phyloP scores from a whole-genome alignment of 2,113 vertebrate species.

The Mola mola region DNA sequence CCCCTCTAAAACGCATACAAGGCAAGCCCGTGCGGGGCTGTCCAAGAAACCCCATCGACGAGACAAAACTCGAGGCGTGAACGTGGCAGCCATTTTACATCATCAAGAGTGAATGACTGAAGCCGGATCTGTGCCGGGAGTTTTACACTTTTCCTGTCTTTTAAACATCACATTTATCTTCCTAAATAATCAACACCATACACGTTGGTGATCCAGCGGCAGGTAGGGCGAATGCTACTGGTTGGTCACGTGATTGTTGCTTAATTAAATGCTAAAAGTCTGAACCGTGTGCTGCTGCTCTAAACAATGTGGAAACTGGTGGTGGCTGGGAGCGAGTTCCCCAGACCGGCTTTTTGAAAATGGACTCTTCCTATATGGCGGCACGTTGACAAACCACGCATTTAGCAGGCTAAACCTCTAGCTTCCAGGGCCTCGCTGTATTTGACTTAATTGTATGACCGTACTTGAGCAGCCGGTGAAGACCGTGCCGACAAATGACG shows the following conservation, averaged over 20 bases:
- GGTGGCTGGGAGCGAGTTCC: constrained; percentile 77
- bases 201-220: constrained; percentile 79
- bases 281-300: constrained; percentile 69
- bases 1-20: constrained; percentile 73
- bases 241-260: constrained; percentile 51
- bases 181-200: constrained; percentile 76
- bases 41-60: constrained; percentile 87
- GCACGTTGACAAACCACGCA: constrained; percentile 79
- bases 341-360: constrained; percentile 87
- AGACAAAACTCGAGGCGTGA: constrained; percentile 87
- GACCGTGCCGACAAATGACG: constrained; percentile 34
- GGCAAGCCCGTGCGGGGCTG: constrained; percentile 80
- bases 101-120: constrained; percentile 91
- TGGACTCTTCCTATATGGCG: constrained; percentile 85
- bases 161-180: constrained; percentile 81
- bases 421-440: constrained; percentile 36
- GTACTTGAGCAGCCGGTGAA: not conserved
- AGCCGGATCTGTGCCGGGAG: constrained; percentile 89
- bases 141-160: constrained; percentile 84
- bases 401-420: constrained; percentile 46
- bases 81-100: constrained; percentile 97
- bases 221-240: constrained; percentile 80
- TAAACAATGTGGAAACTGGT: constrained; percentile 82
- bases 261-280: constrained; percentile 45
- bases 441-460: not conserved